Conservation (phyloP, 2,113 vertebrate species). For the zebrafish (Danio rerio) region GRCz12tu NC_133188.1:14119001-14119500, state of each 20-base stretch:
- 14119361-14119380: no score
- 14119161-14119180: conserved; percentile 85
- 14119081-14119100: conserved; percentile 11
- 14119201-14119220: conserved; percentile 82
- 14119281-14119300: not conserved
- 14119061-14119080: not conserved
- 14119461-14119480: no score
- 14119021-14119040: conserved; percentile 80
- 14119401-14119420: no score
- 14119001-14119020: conserved; percentile 63
- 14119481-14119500: no score
- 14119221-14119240: conserved; percentile 85
- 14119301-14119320: no score
- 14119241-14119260: conserved; percentile 86
- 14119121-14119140: not conserved
- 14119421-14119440: no score
- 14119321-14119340: no score
- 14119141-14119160: conserved; percentile 25
- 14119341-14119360: no score
- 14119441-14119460: no score
- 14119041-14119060: not conserved
- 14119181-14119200: conserved; percentile 91
- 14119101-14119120: no score
- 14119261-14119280: not conserved
- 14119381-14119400: no score